Conservation (phyloP, 2,797 vertebrate species). For the Emydoidea blandingii region DNA sequence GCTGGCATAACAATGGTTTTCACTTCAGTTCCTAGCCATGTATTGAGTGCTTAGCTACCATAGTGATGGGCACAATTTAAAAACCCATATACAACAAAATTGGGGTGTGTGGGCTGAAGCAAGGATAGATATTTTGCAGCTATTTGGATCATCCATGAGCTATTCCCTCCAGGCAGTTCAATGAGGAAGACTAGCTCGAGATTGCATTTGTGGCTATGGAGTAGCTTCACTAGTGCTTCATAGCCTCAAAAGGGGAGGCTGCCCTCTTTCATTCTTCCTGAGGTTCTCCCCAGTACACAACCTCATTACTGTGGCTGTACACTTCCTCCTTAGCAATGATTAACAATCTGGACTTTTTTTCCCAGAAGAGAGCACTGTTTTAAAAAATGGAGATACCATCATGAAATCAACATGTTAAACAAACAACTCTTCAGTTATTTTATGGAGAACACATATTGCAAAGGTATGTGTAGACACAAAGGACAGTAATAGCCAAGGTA, state of each 20-base stretch:
- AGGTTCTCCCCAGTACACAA: not conserved
- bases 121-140: not conserved
- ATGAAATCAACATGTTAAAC: not conserved
- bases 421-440: not conserved
- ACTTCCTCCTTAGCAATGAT: not conserved
- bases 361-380: not conserved
- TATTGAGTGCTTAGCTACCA: rapidly evolving
- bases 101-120: not conserved
- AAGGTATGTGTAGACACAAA: rapidly evolving
- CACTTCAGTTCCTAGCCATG: not conserved
- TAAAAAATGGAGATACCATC: not conserved
- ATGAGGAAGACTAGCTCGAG: not conserved
- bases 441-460: not conserved
- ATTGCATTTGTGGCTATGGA: not conserved
- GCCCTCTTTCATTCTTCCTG: not conserved
- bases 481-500: not conserved
- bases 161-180: not conserved
- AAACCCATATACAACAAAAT: not conserved
- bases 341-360: not conserved
- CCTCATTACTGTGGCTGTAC: not conserved
- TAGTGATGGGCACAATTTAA: rapidly evolving
- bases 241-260: not conserved
- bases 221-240: not conserved
- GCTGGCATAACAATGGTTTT: not conserved
- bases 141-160: not conserved